These are phyloP conservation scores for Sebastes diploproa DNA, from an alignment of 2,797 vertebrate genomes.

Conservation along the genomic window DNA sequence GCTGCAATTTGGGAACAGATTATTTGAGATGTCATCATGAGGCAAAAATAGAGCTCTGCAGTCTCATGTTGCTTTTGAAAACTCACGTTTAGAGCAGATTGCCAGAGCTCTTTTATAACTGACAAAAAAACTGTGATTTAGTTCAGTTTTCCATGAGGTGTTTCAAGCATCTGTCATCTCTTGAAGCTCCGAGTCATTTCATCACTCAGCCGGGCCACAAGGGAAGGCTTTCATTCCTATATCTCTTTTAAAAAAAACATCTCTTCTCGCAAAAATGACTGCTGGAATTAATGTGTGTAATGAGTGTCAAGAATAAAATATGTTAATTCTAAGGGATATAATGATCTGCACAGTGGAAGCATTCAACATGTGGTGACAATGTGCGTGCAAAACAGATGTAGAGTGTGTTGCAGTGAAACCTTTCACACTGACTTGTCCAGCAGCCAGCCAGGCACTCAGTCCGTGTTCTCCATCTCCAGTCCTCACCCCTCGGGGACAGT, in stretches of 20 bases:
- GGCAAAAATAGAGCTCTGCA: constrained; percentile 36
- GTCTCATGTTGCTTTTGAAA: constrained; percentile 42
- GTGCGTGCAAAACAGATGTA: constrained; percentile 51
- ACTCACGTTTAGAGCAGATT: constrained; percentile 11
- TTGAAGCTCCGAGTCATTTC: constrained; percentile 30
- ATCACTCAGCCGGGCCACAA: constrained; percentile 21
- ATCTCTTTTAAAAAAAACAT: constrained; percentile 23
- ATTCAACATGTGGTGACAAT: constrained; percentile 36
- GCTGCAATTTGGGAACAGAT: constrained; percentile 43
- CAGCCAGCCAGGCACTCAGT: constrained; percentile 50
- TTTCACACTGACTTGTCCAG: constrained; percentile 49
- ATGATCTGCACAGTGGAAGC: constrained; percentile 25
- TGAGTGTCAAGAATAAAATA: constrained; percentile 2
- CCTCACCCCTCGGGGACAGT: constrained; percentile 62
- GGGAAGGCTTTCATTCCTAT: constrained; percentile 37
- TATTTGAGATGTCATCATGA: constrained; percentile 42
- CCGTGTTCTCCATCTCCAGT: constrained; percentile 47
- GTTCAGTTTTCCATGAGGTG: constrained; percentile 58
- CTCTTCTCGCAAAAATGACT: neutral
- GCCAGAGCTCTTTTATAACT: constrained; percentile 48
- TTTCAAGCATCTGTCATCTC: constrained; percentile 54
- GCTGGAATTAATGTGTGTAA: constrained; percentile 4
- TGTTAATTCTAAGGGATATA: constrained; percentile 13
- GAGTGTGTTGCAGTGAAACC: constrained; percentile 31
- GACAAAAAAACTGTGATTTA: constrained; percentile 48